Evolutionary conservation across 2,797 vertebrate species (phyloP), one percentile per base, ranked within the genome.

Genomic region (Peromyscus nudipes): DNA sequence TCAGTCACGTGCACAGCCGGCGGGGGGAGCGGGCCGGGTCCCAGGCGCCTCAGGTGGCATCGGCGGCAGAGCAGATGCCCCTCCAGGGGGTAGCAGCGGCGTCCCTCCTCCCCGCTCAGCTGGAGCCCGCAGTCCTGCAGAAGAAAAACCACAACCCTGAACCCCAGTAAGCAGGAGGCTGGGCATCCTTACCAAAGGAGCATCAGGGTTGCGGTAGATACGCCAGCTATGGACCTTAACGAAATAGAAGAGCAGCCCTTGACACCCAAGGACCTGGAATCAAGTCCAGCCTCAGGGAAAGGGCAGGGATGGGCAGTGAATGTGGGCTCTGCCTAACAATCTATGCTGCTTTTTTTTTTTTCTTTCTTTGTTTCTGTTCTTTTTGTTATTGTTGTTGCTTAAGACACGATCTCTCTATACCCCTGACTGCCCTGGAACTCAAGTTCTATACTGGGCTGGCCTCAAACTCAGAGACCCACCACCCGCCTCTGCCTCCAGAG

Each of bases 51-150:
- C 98, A 99, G 99, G 85, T 99, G 99, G 98, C 99, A 99, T 97
- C 99, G 62, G 64, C 99, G 99, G 98, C 99, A 99, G 82, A 99
- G 99, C 97, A 99, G 98, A 98, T 99, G 99, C 34, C 99, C 99
- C 52, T 99, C 99, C 89, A 99, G 98, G 0, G 99, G 99, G 94
- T 99, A 99, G 99, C 99, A 99, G 14, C 99, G 99, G 95, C 99
- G 99, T 77, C 99, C 99, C 83, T 99, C 99, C 92, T 99, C 99
- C 23, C 99, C 99, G 1, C 99, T 99, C 93, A 99, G 99, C 99
- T 99, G 99, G 86, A 99, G 99, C 91, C 99, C 98, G 52, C 99
- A 99, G 96, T 99, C 99, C 99, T 99, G 71, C 21, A 76, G 76
- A 64, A 96, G 84, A 95, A 80, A 95, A 90, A 25, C 85, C 76